phyloP scores from a whole-genome alignment of 2,113 vertebrate genomes.

The Prolemur simus region DNA sequence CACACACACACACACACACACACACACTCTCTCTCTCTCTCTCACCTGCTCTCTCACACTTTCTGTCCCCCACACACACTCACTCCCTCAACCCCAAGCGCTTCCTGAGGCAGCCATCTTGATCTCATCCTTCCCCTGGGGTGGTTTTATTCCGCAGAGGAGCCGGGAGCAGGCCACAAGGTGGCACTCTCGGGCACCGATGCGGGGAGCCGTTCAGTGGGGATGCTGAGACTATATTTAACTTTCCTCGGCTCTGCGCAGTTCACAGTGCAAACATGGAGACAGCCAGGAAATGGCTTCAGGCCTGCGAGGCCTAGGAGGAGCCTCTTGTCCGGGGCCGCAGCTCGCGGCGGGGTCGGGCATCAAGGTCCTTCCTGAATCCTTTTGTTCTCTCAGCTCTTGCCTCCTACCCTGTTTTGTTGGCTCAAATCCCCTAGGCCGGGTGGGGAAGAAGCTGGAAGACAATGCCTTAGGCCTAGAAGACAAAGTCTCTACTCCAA shows the following conservation, averaged over 20 bases:
- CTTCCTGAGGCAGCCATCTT: conserved; percentile 81
- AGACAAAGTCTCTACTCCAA: background rate
- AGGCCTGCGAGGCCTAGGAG: conserved; percentile 2
- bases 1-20: background rate
- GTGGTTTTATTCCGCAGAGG: conserved; percentile 60
- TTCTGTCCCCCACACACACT: background rate
- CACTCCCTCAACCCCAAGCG: background rate
- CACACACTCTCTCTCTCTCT: background rate
- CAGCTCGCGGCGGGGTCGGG: background rate
- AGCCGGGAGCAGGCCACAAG: conserved; percentile 74
- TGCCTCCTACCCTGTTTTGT: background rate
- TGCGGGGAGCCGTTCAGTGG: conserved; percentile 50
- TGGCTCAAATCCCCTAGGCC: background rate
- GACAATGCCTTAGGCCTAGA: background rate
- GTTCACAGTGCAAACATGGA: conserved; percentile 37
- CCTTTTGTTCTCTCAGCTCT: background rate
- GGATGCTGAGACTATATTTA: conserved; percentile 68
- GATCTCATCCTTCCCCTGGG: conserved; percentile 52
- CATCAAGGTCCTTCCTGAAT: accelerated
- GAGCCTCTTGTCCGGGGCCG: background rate
- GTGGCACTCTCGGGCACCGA: conserved; percentile 78
- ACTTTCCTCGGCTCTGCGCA: conserved; percentile 53
- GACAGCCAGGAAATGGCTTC: conserved; percentile 57
- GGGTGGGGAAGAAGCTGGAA: background rate
- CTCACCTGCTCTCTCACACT: background rate